Conservation (phyloP, 1,140 invertebrate species). For the Chrysomallon squamiferum region DNA sequence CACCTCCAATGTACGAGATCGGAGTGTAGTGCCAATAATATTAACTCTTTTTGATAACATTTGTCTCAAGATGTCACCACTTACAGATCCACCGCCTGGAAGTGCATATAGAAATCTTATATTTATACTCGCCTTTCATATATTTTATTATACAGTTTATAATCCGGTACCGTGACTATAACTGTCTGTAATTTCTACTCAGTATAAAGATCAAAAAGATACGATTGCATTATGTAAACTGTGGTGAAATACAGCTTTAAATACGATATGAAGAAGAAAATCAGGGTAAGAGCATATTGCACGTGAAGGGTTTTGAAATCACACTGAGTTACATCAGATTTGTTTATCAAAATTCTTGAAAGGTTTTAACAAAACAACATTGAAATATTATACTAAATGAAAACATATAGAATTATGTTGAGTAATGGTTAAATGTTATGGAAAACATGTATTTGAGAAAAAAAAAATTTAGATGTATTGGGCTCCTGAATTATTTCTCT, state of each 20-base stretch:
- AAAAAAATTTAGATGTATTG: not conserved
- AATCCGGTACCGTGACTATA: not conserved
- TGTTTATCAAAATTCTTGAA: too few relatives aligned
- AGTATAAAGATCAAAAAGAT: not conserved
- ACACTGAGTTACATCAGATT: too few relatives aligned
- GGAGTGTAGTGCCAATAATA: constrained; percentile 54
- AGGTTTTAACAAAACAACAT: too few relatives aligned
- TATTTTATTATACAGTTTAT: not conserved
- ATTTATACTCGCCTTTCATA: not conserved
- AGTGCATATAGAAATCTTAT: constrained; percentile 4
- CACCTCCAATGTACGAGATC: constrained; percentile 48
- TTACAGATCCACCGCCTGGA: constrained; percentile 47
- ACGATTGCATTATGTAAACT: not conserved
- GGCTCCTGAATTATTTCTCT: too few relatives aligned
- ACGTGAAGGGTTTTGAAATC: too few relatives aligned
- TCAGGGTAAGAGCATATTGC: not conserved
- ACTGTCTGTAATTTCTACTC: not conserved
- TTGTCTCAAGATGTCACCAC: constrained; percentile 49
- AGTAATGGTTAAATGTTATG: too few relatives aligned
- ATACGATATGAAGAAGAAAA: not conserved
- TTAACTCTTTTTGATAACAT: constrained; percentile 52
- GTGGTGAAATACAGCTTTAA: too few relatives aligned
- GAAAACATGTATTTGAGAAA: not conserved
- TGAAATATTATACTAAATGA: too few relatives aligned
- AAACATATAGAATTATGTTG: too few relatives aligned